phyloP scores from a whole-genome alignment of 1,140 invertebrate species.

The Drosophila subpulchrella region DNA sequence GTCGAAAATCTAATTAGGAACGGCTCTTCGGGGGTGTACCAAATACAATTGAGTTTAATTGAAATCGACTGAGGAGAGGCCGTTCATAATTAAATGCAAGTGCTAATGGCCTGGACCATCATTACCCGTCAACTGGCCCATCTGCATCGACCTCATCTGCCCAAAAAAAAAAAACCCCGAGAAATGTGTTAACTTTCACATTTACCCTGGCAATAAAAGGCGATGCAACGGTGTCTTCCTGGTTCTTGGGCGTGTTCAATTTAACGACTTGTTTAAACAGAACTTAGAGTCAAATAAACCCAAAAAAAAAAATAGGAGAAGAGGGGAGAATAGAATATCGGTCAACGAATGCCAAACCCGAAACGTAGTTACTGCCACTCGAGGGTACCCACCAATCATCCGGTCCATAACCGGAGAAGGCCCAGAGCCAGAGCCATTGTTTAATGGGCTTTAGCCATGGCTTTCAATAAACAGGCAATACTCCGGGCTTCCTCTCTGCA shows the following conservation, averaged over 20 bases:
- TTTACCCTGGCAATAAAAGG: slow-evolving; percentile 32
- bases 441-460: slow-evolving; percentile 61
- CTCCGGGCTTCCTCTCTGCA: not conserved
- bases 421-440: slow-evolving; percentile 55
- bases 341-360: slow-evolving; percentile 57
- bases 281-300: slow-evolving; percentile 74
- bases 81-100: slow-evolving; percentile 53
- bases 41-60: slow-evolving; percentile 76
- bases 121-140: slow-evolving; percentile 21
- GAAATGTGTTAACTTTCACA: slow-evolving; percentile 77
- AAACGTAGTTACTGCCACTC: slow-evolving; percentile 39
- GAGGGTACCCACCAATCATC: slow-evolving; percentile 52
- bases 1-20: slow-evolving; percentile 53
- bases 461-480: too few relatives aligned
- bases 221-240: slow-evolving; percentile 6
- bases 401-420: slow-evolving; percentile 34
- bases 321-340: slow-evolving; percentile 54
- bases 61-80: slow-evolving; percentile 23
- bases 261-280: slow-evolving; percentile 77
- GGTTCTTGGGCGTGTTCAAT: slow-evolving; percentile 57
- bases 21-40: slow-evolving; percentile 32
- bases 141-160: slow-evolving; percentile 39
- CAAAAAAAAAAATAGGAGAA: slow-evolving; percentile 30
- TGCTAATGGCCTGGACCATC: slow-evolving; percentile 60
- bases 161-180: not conserved